Evolutionary conservation across 2,888 invertebrate species (phyloP), one percentile per base, ranked within the genome.

Genomic region (Clanis bilineata): DNA sequence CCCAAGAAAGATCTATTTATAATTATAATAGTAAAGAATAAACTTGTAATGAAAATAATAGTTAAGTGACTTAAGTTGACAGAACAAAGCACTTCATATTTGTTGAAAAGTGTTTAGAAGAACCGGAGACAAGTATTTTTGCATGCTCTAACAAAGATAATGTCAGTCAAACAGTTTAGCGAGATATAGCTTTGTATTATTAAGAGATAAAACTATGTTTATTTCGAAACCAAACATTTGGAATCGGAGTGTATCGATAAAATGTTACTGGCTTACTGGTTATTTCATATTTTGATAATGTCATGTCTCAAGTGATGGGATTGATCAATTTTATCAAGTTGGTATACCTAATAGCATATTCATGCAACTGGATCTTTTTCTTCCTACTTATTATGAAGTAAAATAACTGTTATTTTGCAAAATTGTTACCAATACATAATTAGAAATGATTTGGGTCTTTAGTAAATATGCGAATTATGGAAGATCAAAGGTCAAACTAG

Each of bases 221-320:
- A 21, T 47, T 58, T 28, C 51, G 38, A 58, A 60, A 56, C 44
- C 55, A 60, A 62, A 58, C 25, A 45, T 45, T 39, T 18, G n/a
- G 9, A 32, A 28, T 58, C 39, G 47, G 51, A 58, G 45, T 43
- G 7, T 28, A 25, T 47, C 39, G 55, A 61, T 59, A 66, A 62
- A 36, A 64, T 25, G 36, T 18, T 39, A 39, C 51, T 54, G 61
- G 59, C 60, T 68, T 57, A 63, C 57, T 64, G 56, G 32, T 67
- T 68, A 67, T 64, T 70, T 62, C 62, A 65, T 28, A 59, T 63
- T 56, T 41, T 62, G 77, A 77, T 77, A 75, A 43, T 70, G 77
- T 76, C 77, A 73, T 36, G 64, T 67, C 62, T 71, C 61, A 67
- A 69, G 69, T 68, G 64, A 21, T 59, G 18, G 36, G 39, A 18